Conservation (phyloP, 2,113 vertebrate genomes). For the Macquaria ambigua region DNA sequence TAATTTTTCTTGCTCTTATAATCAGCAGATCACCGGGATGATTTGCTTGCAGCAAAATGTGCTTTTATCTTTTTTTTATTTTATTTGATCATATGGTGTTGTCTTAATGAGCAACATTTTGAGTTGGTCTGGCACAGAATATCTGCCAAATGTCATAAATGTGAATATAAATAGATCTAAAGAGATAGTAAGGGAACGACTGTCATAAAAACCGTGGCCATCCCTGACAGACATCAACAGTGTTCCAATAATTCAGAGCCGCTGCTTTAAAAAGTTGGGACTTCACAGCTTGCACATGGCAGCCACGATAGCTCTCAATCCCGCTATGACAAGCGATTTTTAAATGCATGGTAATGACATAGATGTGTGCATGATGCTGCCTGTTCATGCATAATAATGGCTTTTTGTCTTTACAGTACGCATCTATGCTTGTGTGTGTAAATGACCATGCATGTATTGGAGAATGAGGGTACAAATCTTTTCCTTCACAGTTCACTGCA, state of each 20-base stretch:
- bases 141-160: slow-evolving; percentile 36
- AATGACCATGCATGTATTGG: slow-evolving; percentile 60
- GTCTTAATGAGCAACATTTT: slow-evolving; percentile 33
- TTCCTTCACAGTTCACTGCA: slow-evolving; percentile 80
- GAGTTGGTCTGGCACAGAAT: neutral
- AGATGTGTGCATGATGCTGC: slow-evolving; percentile 14
- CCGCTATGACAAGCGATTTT: slow-evolving; percentile 38
- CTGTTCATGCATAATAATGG: slow-evolving; percentile 66
- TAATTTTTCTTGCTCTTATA: neutral
- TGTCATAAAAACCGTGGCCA: slow-evolving; percentile 16
- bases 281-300: slow-evolving; percentile 3
- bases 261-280: slow-evolving; percentile 28
- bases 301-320: slow-evolving; percentile 14
- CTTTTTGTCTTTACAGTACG: slow-evolving; percentile 42
- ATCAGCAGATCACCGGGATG: slow-evolving; percentile 1
- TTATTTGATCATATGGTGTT: neutral
- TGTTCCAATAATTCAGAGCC: slow-evolving; percentile 16
- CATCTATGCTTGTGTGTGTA: slow-evolving; percentile 54
- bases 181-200: slow-evolving; percentile 13
- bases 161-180: slow-evolving; percentile 28
- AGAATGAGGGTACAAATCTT: slow-evolving; percentile 65
- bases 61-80: neutral
- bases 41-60: slow-evolving; percentile 8
- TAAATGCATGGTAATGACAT: slow-evolving; percentile 52
- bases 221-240: neutral